phyloP scores from a whole-genome alignment of 2,888 invertebrate genomes.

The Carcina quercana region DNA sequence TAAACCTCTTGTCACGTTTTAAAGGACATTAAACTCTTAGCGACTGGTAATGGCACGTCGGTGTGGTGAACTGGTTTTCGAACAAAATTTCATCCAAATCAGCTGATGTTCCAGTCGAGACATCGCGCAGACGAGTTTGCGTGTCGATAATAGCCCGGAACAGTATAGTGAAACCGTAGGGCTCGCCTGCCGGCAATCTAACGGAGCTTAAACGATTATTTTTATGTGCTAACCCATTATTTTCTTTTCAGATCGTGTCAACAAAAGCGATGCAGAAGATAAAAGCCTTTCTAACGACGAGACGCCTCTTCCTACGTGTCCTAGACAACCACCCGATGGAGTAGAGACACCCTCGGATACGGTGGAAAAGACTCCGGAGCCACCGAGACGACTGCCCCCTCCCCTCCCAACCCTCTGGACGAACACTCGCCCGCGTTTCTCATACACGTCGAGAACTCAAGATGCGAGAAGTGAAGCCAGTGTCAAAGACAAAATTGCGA shows the following conservation, averaged over 20 bases:
- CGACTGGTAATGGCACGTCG: no score
- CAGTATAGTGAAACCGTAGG: slow-evolving; percentile 5
- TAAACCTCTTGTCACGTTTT: neutral
- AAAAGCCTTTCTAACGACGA: slow-evolving; percentile 68
- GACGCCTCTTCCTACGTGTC: slow-evolving; percentile 72
- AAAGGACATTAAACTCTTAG: slow-evolving; percentile 1
- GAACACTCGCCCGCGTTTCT: slow-evolving; percentile 44
- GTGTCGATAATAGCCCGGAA: slow-evolving; percentile 30
- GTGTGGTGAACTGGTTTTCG: neutral
- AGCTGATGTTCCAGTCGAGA: slow-evolving; percentile 27
- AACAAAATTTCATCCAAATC: slow-evolving; percentile 16
- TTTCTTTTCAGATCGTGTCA: slow-evolving; percentile 56
- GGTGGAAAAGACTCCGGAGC: slow-evolving; percentile 70
- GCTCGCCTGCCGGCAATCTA: slow-evolving; percentile 1
- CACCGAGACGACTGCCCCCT: slow-evolving; percentile 51
- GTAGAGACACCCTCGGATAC: slow-evolving; percentile 85
- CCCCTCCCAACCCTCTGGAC: slow-evolving; percentile 43
- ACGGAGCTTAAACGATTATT: neutral
- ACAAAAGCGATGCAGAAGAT: slow-evolving; percentile 63
- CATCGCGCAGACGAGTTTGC: slow-evolving; percentile 30
- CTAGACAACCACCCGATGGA: slow-evolving; percentile 87
- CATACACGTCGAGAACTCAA: slow-evolving; percentile 76
- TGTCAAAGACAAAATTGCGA: slow-evolving; percentile 90
- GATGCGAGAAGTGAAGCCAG: slow-evolving; percentile 87
- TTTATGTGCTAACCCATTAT: no score